A percentile compares a stretch with the other conserved stretches of the same genome.
phyloP scores from a whole-genome alignment of 2,888 invertebrate species.

The Tribolium freemani region DNA sequence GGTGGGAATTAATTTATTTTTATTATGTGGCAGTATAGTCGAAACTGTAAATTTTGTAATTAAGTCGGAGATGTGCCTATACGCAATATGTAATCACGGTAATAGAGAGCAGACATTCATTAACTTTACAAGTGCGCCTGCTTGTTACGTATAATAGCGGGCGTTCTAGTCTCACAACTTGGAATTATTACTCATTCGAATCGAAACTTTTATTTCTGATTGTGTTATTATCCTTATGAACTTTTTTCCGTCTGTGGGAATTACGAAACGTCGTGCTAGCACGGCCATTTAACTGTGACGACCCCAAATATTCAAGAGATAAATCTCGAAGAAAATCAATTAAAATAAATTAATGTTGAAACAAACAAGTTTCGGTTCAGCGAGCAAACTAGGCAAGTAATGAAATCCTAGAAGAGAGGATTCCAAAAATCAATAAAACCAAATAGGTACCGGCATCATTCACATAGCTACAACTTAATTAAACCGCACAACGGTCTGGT shows the following conservation, averaged over 20 bases:
- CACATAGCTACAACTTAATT: conserved; percentile 65
- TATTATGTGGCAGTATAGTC: conserved; percentile 51
- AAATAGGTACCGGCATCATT: conserved; percentile 60
- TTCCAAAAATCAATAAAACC: conserved; percentile 61
- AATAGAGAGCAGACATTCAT: conserved; percentile 57
- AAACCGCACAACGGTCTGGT: conserved; percentile 59
- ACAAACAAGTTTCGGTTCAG: conserved; percentile 43
- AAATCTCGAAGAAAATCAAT: conserved; percentile 44
- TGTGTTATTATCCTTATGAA: conserved; percentile 22
- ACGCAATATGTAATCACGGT: conserved; percentile 57
- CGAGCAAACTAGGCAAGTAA: conserved; percentile 44
- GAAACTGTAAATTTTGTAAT: conserved; percentile 60
- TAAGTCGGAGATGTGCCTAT: conserved; percentile 57
- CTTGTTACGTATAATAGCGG: conserved; percentile 55
- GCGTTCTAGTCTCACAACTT: conserved; percentile 52
- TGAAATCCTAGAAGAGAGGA: conserved; percentile 50
- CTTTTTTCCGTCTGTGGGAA: conserved; percentile 8
- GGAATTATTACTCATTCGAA: conserved; percentile 28
- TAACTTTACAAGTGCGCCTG: conserved; percentile 56
- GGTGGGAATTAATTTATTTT: conserved; percentile 57
- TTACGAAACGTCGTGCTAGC: conserved; percentile 8
- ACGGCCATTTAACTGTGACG: conserved; percentile 8
- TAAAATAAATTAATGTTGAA: conserved; percentile 44
- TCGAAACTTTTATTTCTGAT: conserved; percentile 24
- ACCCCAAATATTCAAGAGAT: conserved; percentile 16